Conservation (phyloP, 2,797 vertebrate genomes). For the Sciaenops ocellatus region DNA sequence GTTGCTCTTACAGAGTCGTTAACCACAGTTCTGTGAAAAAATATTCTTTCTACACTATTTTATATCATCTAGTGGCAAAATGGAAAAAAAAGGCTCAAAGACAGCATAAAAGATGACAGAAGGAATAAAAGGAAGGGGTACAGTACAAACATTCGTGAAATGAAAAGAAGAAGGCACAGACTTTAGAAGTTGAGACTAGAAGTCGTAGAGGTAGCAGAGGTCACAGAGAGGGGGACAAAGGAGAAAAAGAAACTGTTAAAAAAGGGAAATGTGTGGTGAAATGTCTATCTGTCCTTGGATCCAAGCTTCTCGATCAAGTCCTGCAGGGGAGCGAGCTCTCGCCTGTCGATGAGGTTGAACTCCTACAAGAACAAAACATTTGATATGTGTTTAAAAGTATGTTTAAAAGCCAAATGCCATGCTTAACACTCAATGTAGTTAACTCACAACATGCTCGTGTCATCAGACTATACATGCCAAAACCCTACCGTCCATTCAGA, state of each 20-base stretch:
- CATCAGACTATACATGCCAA: slow-evolving; percentile 1
- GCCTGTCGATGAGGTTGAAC: slow-evolving; percentile 95
- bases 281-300: slow-evolving; percentile 96
- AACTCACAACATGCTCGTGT: neutral
- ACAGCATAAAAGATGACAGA: slow-evolving; percentile 47
- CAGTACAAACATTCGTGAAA: slow-evolving; percentile 59
- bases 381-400: neutral
- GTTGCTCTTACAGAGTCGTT: slow-evolving; percentile 52
- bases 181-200: slow-evolving; percentile 64
- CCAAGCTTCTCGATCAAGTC: slow-evolving; percentile 97
- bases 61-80: slow-evolving; percentile 60
- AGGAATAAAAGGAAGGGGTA: slow-evolving; percentile 50
- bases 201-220: slow-evolving; percentile 78
- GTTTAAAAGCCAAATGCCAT: neutral
- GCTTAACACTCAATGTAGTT: neutral
- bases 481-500: neutral
- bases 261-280: slow-evolving; percentile 26
- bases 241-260: slow-evolving; percentile 35
- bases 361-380: slow-evolving; percentile 82
- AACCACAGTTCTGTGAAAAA: slow-evolving; percentile 65
- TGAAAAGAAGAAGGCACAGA: slow-evolving; percentile 76
- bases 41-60: slow-evolving; percentile 58
- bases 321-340: slow-evolving; percentile 96
- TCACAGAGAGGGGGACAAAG: slow-evolving; percentile 45
- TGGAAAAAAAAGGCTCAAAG: slow-evolving; percentile 56